phyloP scores from a whole-genome alignment of 2,888 invertebrate species.

The Chloroclysta siterata region DNA sequence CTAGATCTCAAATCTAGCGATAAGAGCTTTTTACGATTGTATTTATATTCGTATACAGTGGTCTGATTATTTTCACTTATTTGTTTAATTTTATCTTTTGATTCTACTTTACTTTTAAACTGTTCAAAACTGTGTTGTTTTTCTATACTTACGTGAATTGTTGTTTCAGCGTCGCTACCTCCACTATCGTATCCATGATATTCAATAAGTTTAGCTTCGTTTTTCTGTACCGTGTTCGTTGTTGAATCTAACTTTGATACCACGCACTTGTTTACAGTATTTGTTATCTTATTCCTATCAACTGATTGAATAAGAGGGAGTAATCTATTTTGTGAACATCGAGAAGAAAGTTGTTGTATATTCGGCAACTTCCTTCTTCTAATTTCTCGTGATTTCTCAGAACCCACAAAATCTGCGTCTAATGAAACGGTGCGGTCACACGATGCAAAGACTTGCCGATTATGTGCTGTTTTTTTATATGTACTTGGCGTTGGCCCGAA shows the following conservation, averaged over 20 bases:
- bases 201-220: constrained; percentile 50
- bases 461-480: constrained; percentile 35
- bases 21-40: constrained; percentile 58
- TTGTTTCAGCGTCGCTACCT: constrained; percentile 80
- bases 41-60: constrained; percentile 35
- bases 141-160: constrained; percentile 76
- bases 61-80: constrained; percentile 29
- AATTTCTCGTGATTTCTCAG: constrained; percentile 35
- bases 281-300: constrained; percentile 23
- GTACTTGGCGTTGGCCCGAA: constrained; percentile 39
- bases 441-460: constrained; percentile 15
- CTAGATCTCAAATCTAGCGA: constrained; percentile 67
- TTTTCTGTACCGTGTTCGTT: constrained; percentile 31
- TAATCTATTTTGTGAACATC: constrained; percentile 42
- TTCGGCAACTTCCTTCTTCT: constrained; percentile 52
- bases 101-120: constrained; percentile 40
- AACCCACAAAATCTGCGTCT: constrained; percentile 41
- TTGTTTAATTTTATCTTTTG: constrained; percentile 33
- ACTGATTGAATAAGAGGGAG: constrained; percentile 51
- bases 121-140: constrained; percentile 56
- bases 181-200: constrained; percentile 84
- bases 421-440: constrained; percentile 39
- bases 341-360: constrained; percentile 43
- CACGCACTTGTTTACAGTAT: constrained; percentile 7
- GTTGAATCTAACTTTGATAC: constrained; percentile 12